Conservation (phyloP, 2,797 vertebrate genomes). For the Anguilla megastoma region DNA sequence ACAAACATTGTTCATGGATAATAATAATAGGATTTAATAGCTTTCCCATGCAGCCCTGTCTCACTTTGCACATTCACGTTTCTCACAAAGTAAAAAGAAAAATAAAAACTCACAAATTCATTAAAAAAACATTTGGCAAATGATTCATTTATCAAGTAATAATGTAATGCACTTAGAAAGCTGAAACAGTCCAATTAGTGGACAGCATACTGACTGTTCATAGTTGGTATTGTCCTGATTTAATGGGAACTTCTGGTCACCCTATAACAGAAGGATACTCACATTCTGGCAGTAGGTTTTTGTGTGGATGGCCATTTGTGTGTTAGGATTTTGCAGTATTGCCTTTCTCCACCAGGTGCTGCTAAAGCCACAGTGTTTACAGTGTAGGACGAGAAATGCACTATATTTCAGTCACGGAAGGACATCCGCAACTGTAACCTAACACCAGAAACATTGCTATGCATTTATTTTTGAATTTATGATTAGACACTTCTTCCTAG, state of each 20-base stretch:
- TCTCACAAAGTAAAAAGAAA: no score
- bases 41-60: background rate
- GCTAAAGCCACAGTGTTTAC: background rate
- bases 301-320: background rate
- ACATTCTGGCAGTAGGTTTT: background rate
- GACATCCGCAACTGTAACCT: background rate
- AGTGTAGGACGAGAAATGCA: background rate
- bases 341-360: conserved; percentile 23
- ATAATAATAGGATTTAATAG: background rate
- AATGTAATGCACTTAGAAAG: background rate
- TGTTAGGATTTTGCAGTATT: background rate
- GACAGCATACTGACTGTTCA: no score
- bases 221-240: background rate
- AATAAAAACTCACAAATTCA: no score
- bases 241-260: background rate
- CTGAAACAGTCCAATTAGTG: background rate
- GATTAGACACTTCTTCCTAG: background rate
- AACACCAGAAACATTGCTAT: background rate
- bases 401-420: background rate
- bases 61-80: background rate
- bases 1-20: background rate
- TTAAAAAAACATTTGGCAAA: conserved; percentile 37
- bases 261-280: background rate
- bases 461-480: background rate
- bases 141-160: background rate